Percentiles rank a stretch among this genome's conserved stretches.
These are phyloP conservation scores for Pyrgilauda ruficollis DNA, from an alignment of 2,113 vertebrate species.

Conservation along the genomic window DNA sequence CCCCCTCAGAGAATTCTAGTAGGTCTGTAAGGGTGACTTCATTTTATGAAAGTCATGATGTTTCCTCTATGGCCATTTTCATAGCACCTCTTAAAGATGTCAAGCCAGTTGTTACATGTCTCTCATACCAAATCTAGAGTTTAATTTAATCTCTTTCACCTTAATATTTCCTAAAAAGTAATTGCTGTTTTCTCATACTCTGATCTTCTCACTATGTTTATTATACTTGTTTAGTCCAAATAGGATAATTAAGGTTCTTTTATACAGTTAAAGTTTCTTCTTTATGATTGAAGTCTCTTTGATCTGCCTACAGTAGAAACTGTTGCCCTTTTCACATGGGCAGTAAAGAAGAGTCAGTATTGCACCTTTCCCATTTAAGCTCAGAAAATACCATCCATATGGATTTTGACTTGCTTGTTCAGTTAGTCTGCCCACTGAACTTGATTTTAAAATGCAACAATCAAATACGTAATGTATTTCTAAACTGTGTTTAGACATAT, in stretches of 20 bases:
- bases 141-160: neutral
- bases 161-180: neutral
- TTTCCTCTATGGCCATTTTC: neutral
- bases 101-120: neutral
- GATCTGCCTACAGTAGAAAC: neutral
- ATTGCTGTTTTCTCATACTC: neutral
- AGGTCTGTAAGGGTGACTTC: neutral
- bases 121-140: neutral
- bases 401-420: neutral
- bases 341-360: neutral
- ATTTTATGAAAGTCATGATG: neutral
- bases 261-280: neutral
- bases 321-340: neutral
- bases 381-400: neutral
- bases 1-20: neutral
- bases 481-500: neutral
- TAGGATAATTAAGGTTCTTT: neutral
- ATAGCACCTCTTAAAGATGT: neutral
- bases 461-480: neutral
- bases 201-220: neutral
- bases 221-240: neutral
- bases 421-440: neutral
- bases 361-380: neutral
- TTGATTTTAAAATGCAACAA: neutral
- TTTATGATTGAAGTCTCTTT: neutral